Evolutionary conservation across 2,797 vertebrate genomes (phyloP), one percentile per base, ranked within the genome.

Genomic region (Leptoclinus maculatus): DNA sequence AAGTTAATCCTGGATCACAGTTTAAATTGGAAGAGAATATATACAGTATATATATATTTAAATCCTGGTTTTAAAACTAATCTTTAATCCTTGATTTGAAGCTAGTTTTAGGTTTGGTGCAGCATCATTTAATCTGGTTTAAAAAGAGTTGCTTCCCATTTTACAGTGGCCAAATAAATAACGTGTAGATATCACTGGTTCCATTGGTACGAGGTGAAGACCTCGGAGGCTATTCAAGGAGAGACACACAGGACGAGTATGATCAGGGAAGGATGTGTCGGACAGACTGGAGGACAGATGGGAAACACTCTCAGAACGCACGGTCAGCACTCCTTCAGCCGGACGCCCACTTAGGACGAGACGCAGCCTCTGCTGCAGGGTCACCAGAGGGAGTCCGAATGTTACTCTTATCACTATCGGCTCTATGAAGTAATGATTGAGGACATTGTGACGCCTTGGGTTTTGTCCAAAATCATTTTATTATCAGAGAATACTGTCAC

Each of bases 231-330:
- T 77, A 47, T 83, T 76, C 53, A 25, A 75, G 80, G 69, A 78
- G 70, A 23, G 51, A 6, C 13, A 25, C 51, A 70, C 84, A 69
- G 83, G 78, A 83, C 68, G 83, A 78, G 75, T 47, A 75, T 41
- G 63, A 75, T 66, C 58, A 49, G 68, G 70, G 34, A 80, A 90
- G 91, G 82, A 91, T 85, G 84, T 82, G 80, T 82, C 80, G 47
- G 76, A 79, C 80, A 59, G 56, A 78, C 70, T 47, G 75, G 67
- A 80, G 79, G 75, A 65, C 54, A 78, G 70, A 82, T 67, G n/a
- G 86, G 82, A 89, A 89, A 85, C 80, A 5, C 71, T 85, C 82
- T 74, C 64, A 73, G 76, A 83, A 83, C 72, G 79, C 77, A n/a
- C 78, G 54, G 39, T 93, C 87, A 87, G 90, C 83, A 73, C 78